phyloP scores from a whole-genome alignment of 2,888 invertebrate genomes.

The Unio delphinus region DNA sequence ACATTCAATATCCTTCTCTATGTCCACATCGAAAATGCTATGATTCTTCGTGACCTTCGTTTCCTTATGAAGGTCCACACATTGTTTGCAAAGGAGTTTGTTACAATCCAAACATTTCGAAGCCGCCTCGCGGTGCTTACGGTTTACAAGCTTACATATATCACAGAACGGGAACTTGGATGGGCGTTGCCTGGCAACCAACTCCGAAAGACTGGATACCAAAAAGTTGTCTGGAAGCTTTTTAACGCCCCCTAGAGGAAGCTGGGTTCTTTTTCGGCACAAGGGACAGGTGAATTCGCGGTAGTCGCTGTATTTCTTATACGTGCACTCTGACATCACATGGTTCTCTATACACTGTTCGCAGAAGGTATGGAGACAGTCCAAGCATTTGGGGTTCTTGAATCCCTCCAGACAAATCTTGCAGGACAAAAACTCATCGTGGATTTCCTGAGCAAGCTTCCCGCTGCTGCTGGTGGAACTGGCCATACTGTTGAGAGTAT shows the following conservation, averaged over 20 bases:
- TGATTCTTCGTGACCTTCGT: constrained; percentile 71
- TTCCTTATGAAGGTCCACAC: constrained; percentile 68
- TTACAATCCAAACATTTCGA: constrained; percentile 72
- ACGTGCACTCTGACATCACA: constrained; percentile 70
- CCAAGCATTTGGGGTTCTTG: constrained; percentile 71
- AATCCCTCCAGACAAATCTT: constrained; percentile 71
- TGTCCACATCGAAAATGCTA: constrained; percentile 71
- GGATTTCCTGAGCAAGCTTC: constrained; percentile 71
- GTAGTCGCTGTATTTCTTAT: constrained; percentile 72
- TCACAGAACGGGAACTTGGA: constrained; percentile 71
- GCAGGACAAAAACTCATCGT: constrained; percentile 72
- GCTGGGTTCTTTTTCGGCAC: constrained; percentile 71
- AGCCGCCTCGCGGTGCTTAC: constrained; percentile 69
- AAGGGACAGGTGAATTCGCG: constrained; percentile 72
- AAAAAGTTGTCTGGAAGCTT: constrained; percentile 72
- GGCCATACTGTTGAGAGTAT: constrained; percentile 47
- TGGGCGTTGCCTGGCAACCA: constrained; percentile 66
- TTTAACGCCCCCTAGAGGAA: constrained; percentile 72
- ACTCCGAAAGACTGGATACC: constrained; percentile 70
- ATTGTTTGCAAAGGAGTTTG: constrained; percentile 69
- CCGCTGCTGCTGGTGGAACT: constrained; percentile 46
- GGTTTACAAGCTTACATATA: constrained; percentile 70
- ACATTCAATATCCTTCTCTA: constrained; percentile 72
- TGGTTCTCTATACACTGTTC: constrained; percentile 71
- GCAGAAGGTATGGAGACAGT: constrained; percentile 71